Percentiles rank a stretch among this genome's conserved stretches.
Conservation (phyloP, 1,140 invertebrate genomes). For the Micrasema longulum region DNA sequence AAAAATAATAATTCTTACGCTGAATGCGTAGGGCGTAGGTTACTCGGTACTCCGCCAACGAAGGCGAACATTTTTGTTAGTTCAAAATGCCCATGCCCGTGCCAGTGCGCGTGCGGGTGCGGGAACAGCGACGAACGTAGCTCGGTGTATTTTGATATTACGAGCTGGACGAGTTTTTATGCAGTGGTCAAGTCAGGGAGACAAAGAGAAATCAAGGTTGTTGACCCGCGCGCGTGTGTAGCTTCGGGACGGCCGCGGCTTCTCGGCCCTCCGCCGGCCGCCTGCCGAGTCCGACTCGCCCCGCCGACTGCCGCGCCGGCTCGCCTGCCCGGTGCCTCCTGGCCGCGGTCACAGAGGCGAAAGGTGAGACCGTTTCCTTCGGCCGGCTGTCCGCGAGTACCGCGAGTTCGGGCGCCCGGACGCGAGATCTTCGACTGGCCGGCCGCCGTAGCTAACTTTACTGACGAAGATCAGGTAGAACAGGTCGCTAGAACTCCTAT, state of each 20-base stretch:
- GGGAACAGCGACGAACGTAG: slow-evolving; percentile 14
- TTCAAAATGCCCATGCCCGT: neutral
- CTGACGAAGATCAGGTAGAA: slow-evolving; percentile 11
- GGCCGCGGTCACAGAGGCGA: too few species aligned
- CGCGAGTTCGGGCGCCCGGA: too few species aligned
- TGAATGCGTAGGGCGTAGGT: too few species aligned
- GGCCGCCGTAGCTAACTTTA: neutral
- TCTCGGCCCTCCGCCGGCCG: too few species aligned
- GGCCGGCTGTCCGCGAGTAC: too few species aligned
- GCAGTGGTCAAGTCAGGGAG: slow-evolving; percentile 33
- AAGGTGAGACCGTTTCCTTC: too few species aligned
- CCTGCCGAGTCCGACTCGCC: too few species aligned
- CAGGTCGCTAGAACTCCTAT: neutral
- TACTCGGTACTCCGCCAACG: neutral
- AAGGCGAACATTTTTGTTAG: neutral
- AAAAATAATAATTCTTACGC: too few species aligned
- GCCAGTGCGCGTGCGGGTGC: neutral
- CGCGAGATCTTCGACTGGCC: neutral
- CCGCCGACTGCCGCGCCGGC: too few species aligned
- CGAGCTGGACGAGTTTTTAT: slow-evolving; percentile 25
- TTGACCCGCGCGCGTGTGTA: slow-evolving; percentile 25
- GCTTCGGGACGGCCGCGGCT: neutral
- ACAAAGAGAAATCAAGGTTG: slow-evolving; percentile 39
- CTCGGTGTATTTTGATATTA: slow-evolving; percentile 26
- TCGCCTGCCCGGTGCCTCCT: too few species aligned